These are phyloP conservation scores for Takifugu bimaculatus DNA, from an alignment of 2,113 vertebrate species.

Conservation along the genomic window DNA sequence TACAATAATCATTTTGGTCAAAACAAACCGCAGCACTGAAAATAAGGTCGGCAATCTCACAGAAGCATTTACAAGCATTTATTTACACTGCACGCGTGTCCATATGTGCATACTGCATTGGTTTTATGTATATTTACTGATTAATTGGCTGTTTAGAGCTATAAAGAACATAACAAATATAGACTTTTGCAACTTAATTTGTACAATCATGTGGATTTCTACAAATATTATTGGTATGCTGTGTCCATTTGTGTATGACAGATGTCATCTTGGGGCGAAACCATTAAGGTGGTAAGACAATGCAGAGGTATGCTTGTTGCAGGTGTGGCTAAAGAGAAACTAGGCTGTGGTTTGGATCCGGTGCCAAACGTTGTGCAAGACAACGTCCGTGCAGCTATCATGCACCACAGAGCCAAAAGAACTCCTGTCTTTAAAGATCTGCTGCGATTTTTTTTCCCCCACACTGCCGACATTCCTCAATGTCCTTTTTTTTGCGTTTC, in stretches of 20 bases:
- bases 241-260: slow-evolving; percentile 1
- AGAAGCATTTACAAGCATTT: not conserved
- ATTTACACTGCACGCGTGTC: slow-evolving; percentile 1
- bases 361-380: slow-evolving; percentile 38
- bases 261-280: slow-evolving; percentile 18
- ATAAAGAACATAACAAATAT: too few species aligned
- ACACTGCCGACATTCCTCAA: not conserved
- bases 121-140: not conserved
- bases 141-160: not conserved
- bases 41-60: not conserved
- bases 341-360: slow-evolving; percentile 30
- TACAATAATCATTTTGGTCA: too few species aligned
- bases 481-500: not conserved
- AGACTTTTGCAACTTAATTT: too few species aligned
- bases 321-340: slow-evolving; percentile 32
- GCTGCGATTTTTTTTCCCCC: slow-evolving; percentile 19
- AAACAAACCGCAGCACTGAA: not conserved
- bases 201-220: not conserved
- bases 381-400: not conserved
- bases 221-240: not conserved
- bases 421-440: slow-evolving; percentile 4
- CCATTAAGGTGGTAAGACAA: slow-evolving; percentile 4
- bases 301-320: slow-evolving; percentile 39
- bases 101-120: slow-evolving; percentile 10
- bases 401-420: not conserved